A percentile compares a stretch with the other conserved stretches of the same genome.
phyloP scores from a whole-genome alignment of 2,888 invertebrate species.

The Caenorhabditis sp. region DNA sequence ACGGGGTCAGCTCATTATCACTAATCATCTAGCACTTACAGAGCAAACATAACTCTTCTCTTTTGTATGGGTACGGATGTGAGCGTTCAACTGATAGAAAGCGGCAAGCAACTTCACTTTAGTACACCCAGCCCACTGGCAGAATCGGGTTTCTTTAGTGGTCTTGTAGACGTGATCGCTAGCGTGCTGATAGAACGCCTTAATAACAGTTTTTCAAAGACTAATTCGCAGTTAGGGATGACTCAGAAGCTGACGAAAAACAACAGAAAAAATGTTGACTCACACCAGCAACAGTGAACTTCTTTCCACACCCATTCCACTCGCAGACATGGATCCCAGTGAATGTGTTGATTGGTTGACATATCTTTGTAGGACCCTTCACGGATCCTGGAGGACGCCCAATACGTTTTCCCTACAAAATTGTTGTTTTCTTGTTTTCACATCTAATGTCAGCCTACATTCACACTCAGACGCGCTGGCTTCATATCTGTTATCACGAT shows the following conservation, averaged over 20 bases:
- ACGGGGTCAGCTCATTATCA: no score
- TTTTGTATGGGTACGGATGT: constrained; percentile 97
- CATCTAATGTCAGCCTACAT: background rate
- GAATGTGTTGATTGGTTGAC: background rate
- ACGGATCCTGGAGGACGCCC: constrained; percentile 68
- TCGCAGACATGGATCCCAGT: background rate
- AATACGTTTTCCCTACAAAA: constrained; percentile 68
- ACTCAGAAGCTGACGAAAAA: no score
- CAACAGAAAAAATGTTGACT: background rate
- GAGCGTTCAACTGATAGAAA: constrained; percentile 98
- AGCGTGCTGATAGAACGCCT: constrained; percentile 70
- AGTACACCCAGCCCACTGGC: constrained; percentile 64
- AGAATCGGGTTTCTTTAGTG: background rate
- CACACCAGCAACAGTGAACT: background rate
- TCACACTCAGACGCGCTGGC: constrained; percentile 20
- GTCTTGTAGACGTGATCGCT: constrained; percentile 38
- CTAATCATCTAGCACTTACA: constrained; percentile 87
- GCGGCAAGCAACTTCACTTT: constrained; percentile 87
- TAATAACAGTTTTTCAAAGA: background rate
- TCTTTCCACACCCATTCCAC: background rate
- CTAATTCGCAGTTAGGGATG: no score
- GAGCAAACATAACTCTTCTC: constrained; percentile 99
- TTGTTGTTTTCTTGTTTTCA: no score
- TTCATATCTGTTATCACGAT: background rate
- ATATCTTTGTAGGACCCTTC: constrained; percentile 35